Evolutionary conservation across 1,140 invertebrate genomes (phyloP), one percentile per base, ranked within the genome.

Genomic region (Sminthurinus signatus): DNA sequence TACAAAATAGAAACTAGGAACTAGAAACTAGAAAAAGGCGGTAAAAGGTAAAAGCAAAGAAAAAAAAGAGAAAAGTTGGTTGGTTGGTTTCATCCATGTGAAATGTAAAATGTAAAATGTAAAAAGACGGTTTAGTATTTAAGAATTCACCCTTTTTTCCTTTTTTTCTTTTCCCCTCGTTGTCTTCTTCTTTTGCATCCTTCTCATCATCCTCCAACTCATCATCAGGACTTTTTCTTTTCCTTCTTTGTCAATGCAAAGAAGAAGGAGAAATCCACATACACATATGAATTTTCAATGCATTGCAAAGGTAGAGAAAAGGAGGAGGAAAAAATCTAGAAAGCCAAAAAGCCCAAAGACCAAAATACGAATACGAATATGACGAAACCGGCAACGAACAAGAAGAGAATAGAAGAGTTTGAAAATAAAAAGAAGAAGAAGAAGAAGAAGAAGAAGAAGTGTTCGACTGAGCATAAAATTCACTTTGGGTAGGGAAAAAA

Each of bases 401-500:
- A 8, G 21, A 3, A 28, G 50, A 27, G 3, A n/a, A 52, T 36
- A 52, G 23, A 23, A n/a, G 25, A 27, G 21, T 5, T 28, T 8
- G 36, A 14, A 39, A 36, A 21, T 15, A 57, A 32, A 42, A 19
- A 39, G 36, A 25, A 17, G 21, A 12, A 57, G 55, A 57, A 10
- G 19, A 39, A 36, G 4, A 19, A 57, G 31, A 57, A 57, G 55
- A 57, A 39, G 3, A 28, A 39, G 55, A 57, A n/a, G n/a, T 39
- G 31, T 57, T 57, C 39, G 12, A 5, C 32, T 57, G 39, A 36
- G 31, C 39, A 43, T 57, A 39, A 43, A 43, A 57, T 36, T 57
- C 31, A 39, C 29, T 57, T 27, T 27, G n/a, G 31, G 43, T 15
- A 60, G 46, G 50, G 50, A 15, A 52, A 52, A 52, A 52, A 52